phyloP scores from a whole-genome alignment of 1,140 invertebrate species.

The Drosophila truncata region DNA sequence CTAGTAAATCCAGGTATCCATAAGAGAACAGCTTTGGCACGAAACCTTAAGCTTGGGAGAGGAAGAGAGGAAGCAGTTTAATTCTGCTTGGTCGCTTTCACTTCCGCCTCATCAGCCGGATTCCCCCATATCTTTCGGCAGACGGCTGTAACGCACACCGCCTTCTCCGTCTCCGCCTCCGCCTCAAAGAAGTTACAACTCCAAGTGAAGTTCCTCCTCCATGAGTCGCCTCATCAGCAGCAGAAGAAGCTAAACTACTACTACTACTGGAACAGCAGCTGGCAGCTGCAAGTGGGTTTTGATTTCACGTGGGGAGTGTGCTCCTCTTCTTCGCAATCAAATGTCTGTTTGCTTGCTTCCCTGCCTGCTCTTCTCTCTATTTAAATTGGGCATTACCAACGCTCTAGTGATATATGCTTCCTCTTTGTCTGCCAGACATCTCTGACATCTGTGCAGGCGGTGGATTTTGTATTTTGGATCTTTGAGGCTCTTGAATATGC shows the following conservation, averaged over 20 bases:
- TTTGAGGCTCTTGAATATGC: constrained; percentile 39
- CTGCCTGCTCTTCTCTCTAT: constrained; percentile 41
- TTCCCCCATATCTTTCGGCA: constrained; percentile 52
- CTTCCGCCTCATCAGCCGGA: constrained; percentile 77
- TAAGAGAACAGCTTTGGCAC: constrained; percentile 23
- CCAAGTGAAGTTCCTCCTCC: constrained; percentile 31
- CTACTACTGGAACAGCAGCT: constrained; percentile 24
- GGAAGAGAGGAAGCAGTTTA: constrained; percentile 67
- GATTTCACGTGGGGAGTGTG: constrained; percentile 45
- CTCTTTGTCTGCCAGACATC: constrained; percentile 31
- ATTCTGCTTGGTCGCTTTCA: constrained; percentile 76
- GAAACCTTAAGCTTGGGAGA: not conserved
- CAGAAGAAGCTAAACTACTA: constrained; percentile 25
- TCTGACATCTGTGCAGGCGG: constrained; percentile 43
- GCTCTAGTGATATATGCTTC: constrained; percentile 48
- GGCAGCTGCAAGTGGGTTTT: constrained; percentile 55
- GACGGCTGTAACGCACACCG: constrained; percentile 12
- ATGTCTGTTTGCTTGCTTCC: constrained; percentile 41
- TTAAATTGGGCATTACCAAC: constrained; percentile 63
- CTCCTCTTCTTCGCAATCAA: constrained; percentile 39
- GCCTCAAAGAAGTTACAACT: constrained; percentile 19
- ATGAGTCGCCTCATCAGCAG: constrained; percentile 28
- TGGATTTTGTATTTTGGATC: constrained; percentile 25
- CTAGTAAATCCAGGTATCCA: not conserved
- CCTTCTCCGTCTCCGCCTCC: constrained; percentile 28